Base-by-base conservation (phyloP, 2,888 invertebrate species). In the Morpho helenor region DNA sequence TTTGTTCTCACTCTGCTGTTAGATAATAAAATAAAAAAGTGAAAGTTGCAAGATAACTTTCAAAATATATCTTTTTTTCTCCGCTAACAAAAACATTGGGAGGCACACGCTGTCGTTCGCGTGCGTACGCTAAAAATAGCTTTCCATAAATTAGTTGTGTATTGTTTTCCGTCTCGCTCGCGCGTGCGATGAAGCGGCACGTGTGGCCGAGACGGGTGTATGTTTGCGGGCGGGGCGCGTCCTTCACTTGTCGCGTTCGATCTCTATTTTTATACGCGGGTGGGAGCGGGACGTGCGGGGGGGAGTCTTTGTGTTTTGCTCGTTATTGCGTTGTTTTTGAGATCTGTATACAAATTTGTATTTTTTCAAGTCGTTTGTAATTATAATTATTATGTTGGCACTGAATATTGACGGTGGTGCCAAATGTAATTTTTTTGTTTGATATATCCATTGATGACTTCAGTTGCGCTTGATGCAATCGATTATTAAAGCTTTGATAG, bases 121-220 rank as follows among this genome's bases (percentile, higher is more conserved):
- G 80, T 85, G 83, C 78, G 76, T 71, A 73, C 70, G 79, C 82
- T 87, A 87, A 85, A 84, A 87, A 77, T 79, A 79, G 75, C 74
- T 66, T 65, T 74, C 70, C 74, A 77, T 80, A 78, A 80, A 60
- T 79, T 79, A 71, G 76, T 70, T 68, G 66, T 74, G 70, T 72
- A 71, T 73, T 70, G 68, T 74, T 64, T 59, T 55, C 58, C 61
- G 59, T 79, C 78, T 74, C 66, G 39, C 71, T 73, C 66, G 66
- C 72, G 42, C 64, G 40, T 66, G 49, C 10, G 23, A 40, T 47
- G 43, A 51, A 41, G 59, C 23, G 54, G 59, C 43, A 47, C 8
- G 75, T 63, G 73, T 52, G 77, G 75, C 69, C 41, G 77, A 69
- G 75, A 74, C 51, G 66, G 65, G n/a, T 45, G 41, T 49, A 55